Percentiles rank a stretch among this genome's conserved stretches.
phyloP scores from a whole-genome alignment of 2,797 vertebrate species.

The Cygnus olor region DNA sequence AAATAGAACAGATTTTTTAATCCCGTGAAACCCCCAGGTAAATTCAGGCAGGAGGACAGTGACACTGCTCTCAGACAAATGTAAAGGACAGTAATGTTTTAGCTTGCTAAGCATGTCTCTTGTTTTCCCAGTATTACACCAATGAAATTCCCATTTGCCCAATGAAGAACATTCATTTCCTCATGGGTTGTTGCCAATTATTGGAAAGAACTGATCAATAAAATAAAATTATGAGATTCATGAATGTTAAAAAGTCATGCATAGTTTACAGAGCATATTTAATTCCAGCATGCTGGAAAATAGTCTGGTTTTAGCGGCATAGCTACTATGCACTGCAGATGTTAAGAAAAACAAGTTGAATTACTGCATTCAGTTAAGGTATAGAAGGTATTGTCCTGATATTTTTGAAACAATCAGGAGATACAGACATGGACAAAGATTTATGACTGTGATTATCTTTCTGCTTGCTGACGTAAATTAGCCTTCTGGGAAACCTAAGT shows the following conservation, averaged over 20 bases:
- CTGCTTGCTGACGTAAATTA: constrained; percentile 80
- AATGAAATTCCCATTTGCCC: constrained; percentile 51
- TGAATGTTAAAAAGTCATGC: constrained; percentile 12
- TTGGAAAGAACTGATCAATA: constrained; percentile 38
- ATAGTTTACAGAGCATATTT: background rate
- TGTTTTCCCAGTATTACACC: background rate
- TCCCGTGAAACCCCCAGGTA: background rate
- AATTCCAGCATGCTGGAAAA: background rate
- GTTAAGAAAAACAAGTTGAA: background rate
- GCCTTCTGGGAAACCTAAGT: constrained; percentile 78
- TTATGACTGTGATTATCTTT: constrained; percentile 75
- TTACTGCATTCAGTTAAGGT: constrained; percentile 16
- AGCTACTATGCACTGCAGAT: background rate
- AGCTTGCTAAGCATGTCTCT: background rate
- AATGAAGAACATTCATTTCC: constrained; percentile 38
- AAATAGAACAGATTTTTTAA: background rate
- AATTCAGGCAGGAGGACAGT: background rate
- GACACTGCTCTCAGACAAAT: background rate
- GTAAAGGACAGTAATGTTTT: background rate
- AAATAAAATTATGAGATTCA: constrained; percentile 2
- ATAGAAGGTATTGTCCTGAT: constrained; percentile 1
- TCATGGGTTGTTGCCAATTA: constrained; percentile 3
- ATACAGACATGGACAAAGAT: constrained; percentile 49
- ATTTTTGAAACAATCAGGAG: constrained; percentile 35
- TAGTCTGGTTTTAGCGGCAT: background rate